Evolutionary conservation across 2,797 vertebrate species (phyloP).

Genomic region (Xenentodon cancila): DNA sequence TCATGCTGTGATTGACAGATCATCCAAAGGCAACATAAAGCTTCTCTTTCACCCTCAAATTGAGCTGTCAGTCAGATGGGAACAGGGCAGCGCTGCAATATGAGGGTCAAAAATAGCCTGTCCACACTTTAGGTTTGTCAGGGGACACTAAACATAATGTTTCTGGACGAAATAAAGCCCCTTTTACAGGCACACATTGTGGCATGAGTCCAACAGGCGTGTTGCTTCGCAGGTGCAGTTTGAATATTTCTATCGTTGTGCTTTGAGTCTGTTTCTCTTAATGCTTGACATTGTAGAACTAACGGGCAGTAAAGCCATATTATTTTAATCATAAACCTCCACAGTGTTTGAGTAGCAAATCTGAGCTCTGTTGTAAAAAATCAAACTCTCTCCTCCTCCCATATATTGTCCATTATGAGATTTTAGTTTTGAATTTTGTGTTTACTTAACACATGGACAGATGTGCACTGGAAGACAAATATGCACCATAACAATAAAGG

Average conservation of each 20-base stretch:
- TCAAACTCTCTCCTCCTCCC: no score
- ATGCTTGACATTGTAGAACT: no score
- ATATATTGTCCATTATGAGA: background rate
- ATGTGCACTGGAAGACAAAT: no score
- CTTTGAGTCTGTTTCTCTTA: no score
- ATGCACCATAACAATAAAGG: no score
- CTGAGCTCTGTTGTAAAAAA: no score
- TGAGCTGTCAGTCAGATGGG: constrained; percentile 62
- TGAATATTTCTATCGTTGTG: no score
- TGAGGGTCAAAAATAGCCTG: constrained; percentile 57
- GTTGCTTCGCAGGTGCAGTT: no score
- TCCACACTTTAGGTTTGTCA: constrained; percentile 51
- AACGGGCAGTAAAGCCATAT: no score
- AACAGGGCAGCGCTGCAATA: constrained; percentile 37
- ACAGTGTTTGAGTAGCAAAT: no score
- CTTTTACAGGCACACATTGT: constrained; percentile 1
- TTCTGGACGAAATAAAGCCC: constrained; percentile 17
- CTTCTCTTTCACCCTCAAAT: constrained; percentile 66
- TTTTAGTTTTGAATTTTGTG: background rate
- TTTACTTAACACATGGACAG: no score
- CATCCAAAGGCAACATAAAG: constrained; percentile 63
- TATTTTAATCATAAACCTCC: no score
- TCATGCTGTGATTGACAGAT: constrained; percentile 65
- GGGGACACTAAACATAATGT: constrained; percentile 44
- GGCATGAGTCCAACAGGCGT: background rate